A percentile compares a stretch with the other conserved stretches of the same genome.
Evolutionary conservation across 2,888 invertebrate species (phyloP).

Genomic region (Oasisia sp.): DNA sequence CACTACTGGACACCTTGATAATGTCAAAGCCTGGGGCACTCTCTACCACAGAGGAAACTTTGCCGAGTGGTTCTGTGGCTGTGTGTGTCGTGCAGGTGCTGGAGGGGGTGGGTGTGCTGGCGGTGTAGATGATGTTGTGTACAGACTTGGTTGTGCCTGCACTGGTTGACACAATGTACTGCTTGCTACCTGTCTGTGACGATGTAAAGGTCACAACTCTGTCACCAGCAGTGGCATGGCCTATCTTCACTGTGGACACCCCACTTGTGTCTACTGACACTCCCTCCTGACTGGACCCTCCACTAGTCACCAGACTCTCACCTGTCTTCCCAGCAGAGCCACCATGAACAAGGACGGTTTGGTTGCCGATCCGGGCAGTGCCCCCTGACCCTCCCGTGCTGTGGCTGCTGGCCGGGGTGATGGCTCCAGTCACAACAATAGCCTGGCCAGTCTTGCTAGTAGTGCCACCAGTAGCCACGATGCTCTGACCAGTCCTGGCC

Average conservation of each 20-base stretch:
- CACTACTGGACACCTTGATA: conserved; percentile 28
- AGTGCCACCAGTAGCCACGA: conserved; percentile 5
- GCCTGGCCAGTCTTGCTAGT: not conserved
- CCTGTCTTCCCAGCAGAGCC: not conserved
- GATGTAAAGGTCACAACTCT: not conserved
- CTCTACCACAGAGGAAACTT: conserved; percentile 53
- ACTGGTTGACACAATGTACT: not conserved
- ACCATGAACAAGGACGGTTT: not conserved
- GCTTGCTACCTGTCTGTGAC: not conserved
- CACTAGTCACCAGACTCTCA: not conserved
- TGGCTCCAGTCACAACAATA: not conserved
- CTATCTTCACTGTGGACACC: not conserved
- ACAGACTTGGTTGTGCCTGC: not conserved
- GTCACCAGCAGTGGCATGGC: not conserved
- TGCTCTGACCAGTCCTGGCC: not conserved
- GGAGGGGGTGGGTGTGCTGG: not conserved
- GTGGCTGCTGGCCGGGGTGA: not conserved
- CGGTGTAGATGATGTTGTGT: not conserved
- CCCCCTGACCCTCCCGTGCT: not conserved
- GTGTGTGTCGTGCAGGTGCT: not conserved
- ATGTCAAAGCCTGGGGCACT: conserved; percentile 35
- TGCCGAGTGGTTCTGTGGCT: conserved; percentile 50
- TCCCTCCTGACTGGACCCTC: not conserved
- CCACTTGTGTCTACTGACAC: not conserved
- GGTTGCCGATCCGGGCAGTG: not conserved